These are phyloP conservation scores for Poeciliopsis turrubarensis DNA, from an alignment of 2,113 vertebrate species.

Conservation along the genomic window DNA sequence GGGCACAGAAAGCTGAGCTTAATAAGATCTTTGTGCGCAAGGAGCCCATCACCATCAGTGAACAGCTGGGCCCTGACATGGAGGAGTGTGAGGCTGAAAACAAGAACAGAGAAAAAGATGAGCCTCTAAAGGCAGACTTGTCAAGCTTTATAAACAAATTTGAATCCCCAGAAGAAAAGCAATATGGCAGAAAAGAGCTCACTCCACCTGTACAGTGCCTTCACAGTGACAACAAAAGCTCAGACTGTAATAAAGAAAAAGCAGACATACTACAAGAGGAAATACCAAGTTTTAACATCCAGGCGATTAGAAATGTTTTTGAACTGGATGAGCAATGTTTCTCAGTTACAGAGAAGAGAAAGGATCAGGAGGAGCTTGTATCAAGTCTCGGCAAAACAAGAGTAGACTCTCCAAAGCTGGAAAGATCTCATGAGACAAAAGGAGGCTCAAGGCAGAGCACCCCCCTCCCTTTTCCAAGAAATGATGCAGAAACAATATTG, in stretches of 20 bases:
- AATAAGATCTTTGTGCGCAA: constrained; percentile 74
- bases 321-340: constrained; percentile 79
- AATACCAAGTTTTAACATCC: constrained; percentile 78
- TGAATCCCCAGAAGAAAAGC: constrained; percentile 73
- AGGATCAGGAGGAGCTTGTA: constrained; percentile 70
- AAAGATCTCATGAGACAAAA: constrained; percentile 63
- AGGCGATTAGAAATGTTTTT: constrained; percentile 81
- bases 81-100: constrained; percentile 68
- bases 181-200: constrained; percentile 68
- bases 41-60: constrained; percentile 71
- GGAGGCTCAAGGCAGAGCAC: constrained; percentile 61
- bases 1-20: constrained; percentile 75
- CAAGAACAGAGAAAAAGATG: constrained; percentile 67
- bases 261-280: constrained; percentile 72
- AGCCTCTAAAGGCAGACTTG: constrained; percentile 62
- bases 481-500: constrained; percentile 52
- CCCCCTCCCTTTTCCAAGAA: constrained; percentile 61
- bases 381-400: constrained; percentile 70
- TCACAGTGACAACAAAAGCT: constrained; percentile 53
- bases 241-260: constrained; percentile 66
- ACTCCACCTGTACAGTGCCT: constrained; percentile 60
- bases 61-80: constrained; percentile 64
- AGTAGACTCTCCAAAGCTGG: constrained; percentile 72
- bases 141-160: constrained; percentile 73
- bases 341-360: constrained; percentile 69